phyloP scores from a whole-genome alignment of 2,113 vertebrate genomes.

The Indicator maculatus region DNA sequence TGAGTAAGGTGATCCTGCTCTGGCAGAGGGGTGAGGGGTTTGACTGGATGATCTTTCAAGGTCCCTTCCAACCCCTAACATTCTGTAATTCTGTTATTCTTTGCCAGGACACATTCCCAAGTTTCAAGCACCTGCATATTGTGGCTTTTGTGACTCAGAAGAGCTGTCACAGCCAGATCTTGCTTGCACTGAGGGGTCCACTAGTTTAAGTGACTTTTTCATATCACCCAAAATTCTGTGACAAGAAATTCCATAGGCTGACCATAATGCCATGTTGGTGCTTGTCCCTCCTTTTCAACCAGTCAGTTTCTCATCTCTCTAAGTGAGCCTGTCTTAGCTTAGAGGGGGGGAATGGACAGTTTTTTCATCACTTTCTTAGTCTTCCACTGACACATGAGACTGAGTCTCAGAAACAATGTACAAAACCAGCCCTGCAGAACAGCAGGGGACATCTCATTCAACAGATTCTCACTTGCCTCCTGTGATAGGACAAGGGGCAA shows the following conservation, averaged over 20 bases:
- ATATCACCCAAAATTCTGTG: background rate
- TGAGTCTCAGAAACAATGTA: background rate
- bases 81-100: too few species aligned
- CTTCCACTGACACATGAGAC: background rate
- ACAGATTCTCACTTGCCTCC: too few species aligned
- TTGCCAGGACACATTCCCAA: background rate
- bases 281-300: background rate
- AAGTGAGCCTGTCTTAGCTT: background rate
- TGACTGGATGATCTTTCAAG: too few species aligned
- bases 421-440: background rate
- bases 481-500: too few species aligned
- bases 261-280: background rate
- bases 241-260: background rate
- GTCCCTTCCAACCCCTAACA: too few species aligned
- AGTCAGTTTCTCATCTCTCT: background rate
- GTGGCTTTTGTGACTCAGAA: background rate
- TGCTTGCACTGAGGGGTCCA: background rate
- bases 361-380: background rate
- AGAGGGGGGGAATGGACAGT: fast-evolving
- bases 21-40: too few species aligned
- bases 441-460: background rate
- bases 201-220: background rate
- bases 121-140: background rate
- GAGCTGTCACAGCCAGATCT: background rate
- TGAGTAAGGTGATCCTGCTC: background rate